Base-by-base conservation (phyloP, 2,113 vertebrate genomes). In the Coptodon bakossiorum region DNA sequence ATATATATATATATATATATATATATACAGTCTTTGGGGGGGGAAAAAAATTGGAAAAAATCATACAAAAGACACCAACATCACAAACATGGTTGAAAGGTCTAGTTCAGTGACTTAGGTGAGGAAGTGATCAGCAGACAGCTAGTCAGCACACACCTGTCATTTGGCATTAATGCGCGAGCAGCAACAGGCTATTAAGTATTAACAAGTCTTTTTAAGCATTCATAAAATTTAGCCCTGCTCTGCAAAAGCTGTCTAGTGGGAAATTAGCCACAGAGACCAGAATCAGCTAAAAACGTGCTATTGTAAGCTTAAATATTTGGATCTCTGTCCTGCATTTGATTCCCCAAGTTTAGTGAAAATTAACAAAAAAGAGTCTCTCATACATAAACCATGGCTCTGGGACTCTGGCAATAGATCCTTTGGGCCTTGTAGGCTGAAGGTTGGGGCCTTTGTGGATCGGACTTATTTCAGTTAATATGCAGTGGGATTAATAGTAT, bases 131-230 rank as follows among this genome's bases (percentile, higher is more conserved):
- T 71, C 36, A 27, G 13, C 3, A 73, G 22, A 43, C 7, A 24
- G 66, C 36, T 40, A 24, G 63, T 71, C 36, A 71, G 36, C 63
- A 71, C 66, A 24, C 36, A 24, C 66, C 66, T 71, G 66, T 43
- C 66, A 27, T n/a, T 73, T 27, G n/a, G 12, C n/a, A 43, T 71
- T 24, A 43, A 9, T 24, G n/a, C 1, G 0, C 31, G 0, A 66
- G 61, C 34, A 66, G 61, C 61, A 66, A 38, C 63, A 22, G 6
- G 6, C 63, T n/a, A 10, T 66, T 36, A 63, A 36, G 31, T 36
- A 68, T 40, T 71, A 71, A 16, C 38, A 16, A 43, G 66, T 14
- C n/a, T 17, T 27, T 73, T 45, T 45, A 48, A 48, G 22, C 68
- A 22, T 73, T 27, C 68, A 73, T 17, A 1, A 48, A 73, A 73